Evolutionary conservation across 2,113 vertebrate genomes (phyloP), one percentile per base, ranked within the genome.

Genomic region (Erythrocebus patas): DNA sequence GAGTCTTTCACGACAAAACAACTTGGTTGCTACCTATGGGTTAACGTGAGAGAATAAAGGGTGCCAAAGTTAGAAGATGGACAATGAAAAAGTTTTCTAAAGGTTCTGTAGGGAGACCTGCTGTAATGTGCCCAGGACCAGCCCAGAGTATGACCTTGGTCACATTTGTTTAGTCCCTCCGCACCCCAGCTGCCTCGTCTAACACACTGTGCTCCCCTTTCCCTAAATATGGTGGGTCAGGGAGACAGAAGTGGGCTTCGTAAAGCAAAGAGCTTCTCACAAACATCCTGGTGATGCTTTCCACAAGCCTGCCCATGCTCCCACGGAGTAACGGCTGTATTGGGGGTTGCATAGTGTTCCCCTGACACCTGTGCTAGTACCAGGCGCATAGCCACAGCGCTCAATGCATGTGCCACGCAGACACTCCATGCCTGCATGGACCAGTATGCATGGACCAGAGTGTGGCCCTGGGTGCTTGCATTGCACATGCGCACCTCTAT

Each of bases 371-470:
- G 61, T 30, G 27, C 50, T 25, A 9, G 52, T 1, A 0, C 13
- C 45, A 52, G 82, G 16, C 8, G 0, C 66, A 68, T 3, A 22
- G 16, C 17, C 76, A 38, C 23, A n/a, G 59, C 27, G 0, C 10
- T 5, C 14, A 30, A 17, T 0, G 38, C 5, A 8, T 8, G 38
- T 0, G 16, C 27, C 38, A n/a, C 50, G 8, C 8, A 6, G 5
- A 12, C 30, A 30, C 27, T 3, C 27, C 27, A 30, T 30, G 61
- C 61, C 30, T 3, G 2, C 76, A 32, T 32, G 48, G 25, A 10
- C n/a, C 30, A 80, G 45, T 14, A 3, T 12, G 8, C 57, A 11
- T 43, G 4, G 35, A 38, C 11, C 61, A 64, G 12, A 64, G 61
- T 13, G 61, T 14, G 61, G 61, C 27, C 61, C 70, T 35, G 32